These are phyloP conservation scores for Platygyra sinensis DNA, from an alignment of 64 coral and sea anemone species.

Conservation along the genomic window DNA sequence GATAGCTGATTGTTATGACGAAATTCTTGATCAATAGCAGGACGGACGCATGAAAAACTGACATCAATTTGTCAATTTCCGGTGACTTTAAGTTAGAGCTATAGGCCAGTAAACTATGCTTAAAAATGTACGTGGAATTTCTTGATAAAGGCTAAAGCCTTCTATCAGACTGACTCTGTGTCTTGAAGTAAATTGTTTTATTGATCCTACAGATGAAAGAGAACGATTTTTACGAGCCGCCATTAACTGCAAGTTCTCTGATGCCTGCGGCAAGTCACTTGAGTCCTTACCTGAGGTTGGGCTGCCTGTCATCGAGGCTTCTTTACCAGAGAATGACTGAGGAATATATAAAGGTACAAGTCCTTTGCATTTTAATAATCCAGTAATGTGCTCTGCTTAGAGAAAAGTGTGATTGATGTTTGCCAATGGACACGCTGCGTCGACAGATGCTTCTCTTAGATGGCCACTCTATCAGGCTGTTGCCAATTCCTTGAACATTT, in stretches of 20 bases:
- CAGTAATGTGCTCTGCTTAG: no score
- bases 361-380: not conserved
- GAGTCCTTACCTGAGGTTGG: slow-evolving; percentile 61
- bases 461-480: not conserved
- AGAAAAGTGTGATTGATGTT: no score
- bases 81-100: no score
- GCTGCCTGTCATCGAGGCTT: slow-evolving; percentile 52
- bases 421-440: no score
- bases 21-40: no score
- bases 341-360: slow-evolving; percentile 52
- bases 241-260: not conserved
- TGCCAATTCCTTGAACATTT: no score
- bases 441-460: no score
- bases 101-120: no score
- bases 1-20: no score
- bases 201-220: slow-evolving; percentile 19
- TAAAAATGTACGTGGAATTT: no score
- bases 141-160: not conserved
- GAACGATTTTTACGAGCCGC: slow-evolving; percentile 24
- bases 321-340: slow-evolving; percentile 35
- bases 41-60: no score
- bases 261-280: slow-evolving; percentile 31
- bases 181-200: not conserved
- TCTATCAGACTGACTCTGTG: not conserved
- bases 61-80: no score